Evolutionary conservation across 2,888 invertebrate species (phyloP).

Genomic region (Stenotaenia linearis): DNA sequence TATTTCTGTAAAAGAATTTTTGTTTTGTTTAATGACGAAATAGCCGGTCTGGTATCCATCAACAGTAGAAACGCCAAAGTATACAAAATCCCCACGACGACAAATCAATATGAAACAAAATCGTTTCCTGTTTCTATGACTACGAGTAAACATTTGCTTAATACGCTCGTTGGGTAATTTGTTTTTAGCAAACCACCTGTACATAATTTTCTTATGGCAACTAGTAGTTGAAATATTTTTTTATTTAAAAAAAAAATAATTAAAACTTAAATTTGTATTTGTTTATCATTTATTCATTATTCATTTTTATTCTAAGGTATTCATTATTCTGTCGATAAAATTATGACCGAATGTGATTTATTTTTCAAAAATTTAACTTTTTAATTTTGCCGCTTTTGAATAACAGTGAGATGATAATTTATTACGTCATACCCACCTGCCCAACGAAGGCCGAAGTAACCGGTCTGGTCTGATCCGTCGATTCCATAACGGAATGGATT

Average conservation of each 20-base stretch:
- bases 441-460: too few species aligned
- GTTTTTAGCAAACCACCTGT: neutral
- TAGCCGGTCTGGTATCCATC: neutral
- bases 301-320: neutral
- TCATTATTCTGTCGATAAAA: too few species aligned
- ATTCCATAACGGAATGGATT: too few species aligned
- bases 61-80: neutral
- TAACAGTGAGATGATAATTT: neutral
- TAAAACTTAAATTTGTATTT: neutral
- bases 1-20: neutral
- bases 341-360: too few species aligned
- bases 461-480: too few species aligned
- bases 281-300: neutral
- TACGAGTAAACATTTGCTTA: neutral
- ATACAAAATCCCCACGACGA: neutral
- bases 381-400: neutral
- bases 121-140: neutral
- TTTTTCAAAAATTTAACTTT: neutral
- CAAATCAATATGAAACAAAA: neutral
- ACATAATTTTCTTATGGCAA: too few species aligned
- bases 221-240: too few species aligned
- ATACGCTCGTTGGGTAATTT: neutral
- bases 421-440: neutral
- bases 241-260: neutral
- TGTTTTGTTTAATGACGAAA: neutral